A percentile compares a stretch with the other conserved stretches of the same genome.
These are phyloP conservation scores for Megastigmus dorsalis DNA, from an alignment of 2,888 invertebrate species.

Conservation along the genomic window DNA sequence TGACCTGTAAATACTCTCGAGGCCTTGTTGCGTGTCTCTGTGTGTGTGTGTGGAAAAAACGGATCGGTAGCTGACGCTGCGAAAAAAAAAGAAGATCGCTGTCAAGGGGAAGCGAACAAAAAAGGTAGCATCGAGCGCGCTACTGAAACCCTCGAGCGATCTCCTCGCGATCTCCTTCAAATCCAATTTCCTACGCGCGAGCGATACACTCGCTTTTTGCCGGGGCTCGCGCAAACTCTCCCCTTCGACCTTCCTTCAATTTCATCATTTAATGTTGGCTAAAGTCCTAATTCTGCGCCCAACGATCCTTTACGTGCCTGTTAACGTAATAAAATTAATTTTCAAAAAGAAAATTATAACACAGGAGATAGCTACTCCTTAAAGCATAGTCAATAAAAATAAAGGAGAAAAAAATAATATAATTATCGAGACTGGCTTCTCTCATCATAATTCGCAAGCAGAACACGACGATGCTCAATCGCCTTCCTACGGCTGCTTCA, in stretches of 20 bases:
- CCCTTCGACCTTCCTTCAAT: background rate
- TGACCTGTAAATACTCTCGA: background rate
- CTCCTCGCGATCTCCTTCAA: slow-evolving; percentile 40
- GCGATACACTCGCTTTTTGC: background rate
- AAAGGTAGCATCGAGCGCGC: slow-evolving; percentile 34
- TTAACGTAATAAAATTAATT: background rate
- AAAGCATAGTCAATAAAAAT: too few species aligned
- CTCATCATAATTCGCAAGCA: background rate
- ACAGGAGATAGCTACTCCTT: too few species aligned
- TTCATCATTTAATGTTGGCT: background rate
- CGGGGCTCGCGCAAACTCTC: background rate
- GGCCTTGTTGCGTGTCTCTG: background rate
- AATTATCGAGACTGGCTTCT: too few species aligned
- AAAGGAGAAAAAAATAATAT: too few species aligned
- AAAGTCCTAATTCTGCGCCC: too few species aligned
- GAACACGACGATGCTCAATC: too few species aligned
- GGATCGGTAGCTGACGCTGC: slow-evolving; percentile 21
- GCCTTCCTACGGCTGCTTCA: too few species aligned
- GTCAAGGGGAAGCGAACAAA: slow-evolving; percentile 4
- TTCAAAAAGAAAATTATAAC: background rate
- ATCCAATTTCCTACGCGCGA: slow-evolving; percentile 46
- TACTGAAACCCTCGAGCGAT: slow-evolving; percentile 44
- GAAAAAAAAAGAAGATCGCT: slow-evolving; percentile 13
- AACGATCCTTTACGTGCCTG: background rate
- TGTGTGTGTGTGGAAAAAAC: background rate